Evolutionary conservation across 1,140 invertebrate genomes (phyloP).

Genomic region (Pomacea maculata): DNA sequence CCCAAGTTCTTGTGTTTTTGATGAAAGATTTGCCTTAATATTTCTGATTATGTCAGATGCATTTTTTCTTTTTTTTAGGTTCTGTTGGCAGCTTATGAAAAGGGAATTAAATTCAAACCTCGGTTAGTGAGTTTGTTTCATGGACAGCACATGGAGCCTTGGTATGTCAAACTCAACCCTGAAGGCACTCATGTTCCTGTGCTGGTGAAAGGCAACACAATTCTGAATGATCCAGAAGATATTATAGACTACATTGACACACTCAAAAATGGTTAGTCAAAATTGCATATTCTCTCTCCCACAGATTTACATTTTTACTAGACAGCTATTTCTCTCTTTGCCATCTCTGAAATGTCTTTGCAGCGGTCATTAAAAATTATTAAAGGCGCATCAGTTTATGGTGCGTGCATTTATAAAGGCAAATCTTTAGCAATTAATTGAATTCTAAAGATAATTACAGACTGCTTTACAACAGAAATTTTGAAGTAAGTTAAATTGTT

Average conservation of each 20-base stretch:
- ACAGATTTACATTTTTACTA: background rate
- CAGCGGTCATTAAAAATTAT: no score
- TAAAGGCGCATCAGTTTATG: no score
- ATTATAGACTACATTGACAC: conserved; percentile 55
- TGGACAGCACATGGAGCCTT: conserved; percentile 58
- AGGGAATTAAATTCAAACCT: conserved; percentile 52
- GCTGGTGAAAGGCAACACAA: conserved; percentile 43
- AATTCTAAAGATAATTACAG: no score
- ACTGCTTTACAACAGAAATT: no score
- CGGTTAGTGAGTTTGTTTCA: conserved; percentile 54
- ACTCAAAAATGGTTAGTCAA: conserved; percentile 31
- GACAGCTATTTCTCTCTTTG: background rate
- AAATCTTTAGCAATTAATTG: no score
- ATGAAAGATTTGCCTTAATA: background rate
- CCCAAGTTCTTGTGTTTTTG: background rate
- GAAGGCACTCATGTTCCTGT: conserved; percentile 56
- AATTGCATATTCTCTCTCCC: background rate
- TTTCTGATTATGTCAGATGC: background rate
- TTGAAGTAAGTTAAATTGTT: no score
- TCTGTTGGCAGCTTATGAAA: conserved; percentile 54
- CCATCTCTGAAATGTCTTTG: background rate
- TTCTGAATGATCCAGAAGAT: conserved; percentile 49
- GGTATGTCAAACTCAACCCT: conserved; percentile 58
- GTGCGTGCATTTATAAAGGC: no score
- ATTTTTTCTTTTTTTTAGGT: conserved; percentile 41